Percentiles rank a stretch among this genome's conserved stretches.
Conservation (phyloP, 2,888 invertebrate species). For the Callosobruchus maculatus region DNA sequence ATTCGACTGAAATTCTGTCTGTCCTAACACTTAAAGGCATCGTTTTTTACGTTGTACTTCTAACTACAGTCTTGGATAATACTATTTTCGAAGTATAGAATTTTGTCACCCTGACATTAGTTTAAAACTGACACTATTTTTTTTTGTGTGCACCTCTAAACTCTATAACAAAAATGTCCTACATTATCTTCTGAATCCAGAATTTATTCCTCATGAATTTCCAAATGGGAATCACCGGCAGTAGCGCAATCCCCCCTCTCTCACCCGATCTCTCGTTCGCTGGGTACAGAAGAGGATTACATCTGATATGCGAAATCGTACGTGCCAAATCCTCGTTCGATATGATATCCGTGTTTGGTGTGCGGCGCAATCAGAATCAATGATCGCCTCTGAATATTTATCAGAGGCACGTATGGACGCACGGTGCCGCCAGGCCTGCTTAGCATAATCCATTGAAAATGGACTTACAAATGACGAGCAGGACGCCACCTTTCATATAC, state of each 20-base stretch:
- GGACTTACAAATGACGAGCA: not conserved
- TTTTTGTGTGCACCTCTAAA: too few species aligned
- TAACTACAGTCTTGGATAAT: too few species aligned
- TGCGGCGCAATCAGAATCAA: not conserved
- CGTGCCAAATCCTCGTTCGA: not conserved
- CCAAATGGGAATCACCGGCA: not conserved
- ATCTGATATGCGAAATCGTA: not conserved
- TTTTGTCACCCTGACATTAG: too few species aligned
- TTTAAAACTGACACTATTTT: too few species aligned
- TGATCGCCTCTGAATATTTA: not conserved
- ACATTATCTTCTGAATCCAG: not conserved
- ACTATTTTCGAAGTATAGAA: too few species aligned
- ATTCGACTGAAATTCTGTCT: too few species aligned
- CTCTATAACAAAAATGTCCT: too few species aligned
- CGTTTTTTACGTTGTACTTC: too few species aligned
- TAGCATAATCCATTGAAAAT: not conserved
- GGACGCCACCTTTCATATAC: not conserved
- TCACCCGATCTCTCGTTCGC: not conserved
- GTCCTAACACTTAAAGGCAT: too few species aligned
- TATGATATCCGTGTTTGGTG: not conserved
- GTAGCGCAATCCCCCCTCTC: not conserved
- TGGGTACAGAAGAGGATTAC: too few species aligned
- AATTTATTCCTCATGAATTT: not conserved
- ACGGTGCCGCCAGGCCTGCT: not conserved
- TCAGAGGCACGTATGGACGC: not conserved